Evolutionary conservation across 1,140 invertebrate genomes (phyloP).

Genomic region (Drosophila tristis): DNA sequence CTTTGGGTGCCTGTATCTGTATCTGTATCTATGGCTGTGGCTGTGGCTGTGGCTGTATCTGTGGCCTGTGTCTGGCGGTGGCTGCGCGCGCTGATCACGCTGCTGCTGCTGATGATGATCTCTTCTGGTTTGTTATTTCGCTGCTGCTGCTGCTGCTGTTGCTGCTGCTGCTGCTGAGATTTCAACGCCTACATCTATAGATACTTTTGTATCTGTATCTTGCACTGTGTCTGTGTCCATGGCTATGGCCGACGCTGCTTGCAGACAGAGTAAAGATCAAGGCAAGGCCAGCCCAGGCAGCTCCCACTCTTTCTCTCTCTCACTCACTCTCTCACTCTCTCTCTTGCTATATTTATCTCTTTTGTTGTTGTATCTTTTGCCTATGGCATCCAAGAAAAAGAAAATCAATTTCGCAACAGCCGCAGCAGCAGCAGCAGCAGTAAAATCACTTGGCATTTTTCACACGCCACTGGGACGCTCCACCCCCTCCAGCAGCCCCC

Average conservation of each 20-base stretch:
- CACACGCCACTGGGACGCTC: conserved; percentile 48
- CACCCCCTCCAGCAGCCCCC: not conserved
- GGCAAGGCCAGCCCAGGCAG: conserved; percentile 4
- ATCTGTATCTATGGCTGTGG: conserved; percentile 6
- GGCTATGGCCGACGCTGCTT: conserved; percentile 30
- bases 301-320: conserved; percentile 19
- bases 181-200: conserved; percentile 62
- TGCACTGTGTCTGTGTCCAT: not conserved
- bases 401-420: conserved; percentile 53
- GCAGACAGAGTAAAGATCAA: conserved; percentile 26
- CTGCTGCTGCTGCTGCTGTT: conserved; percentile 23
- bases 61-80: conserved; percentile 41
- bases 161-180: conserved; percentile 51
- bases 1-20: conserved; percentile 22
- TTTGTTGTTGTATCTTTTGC: not conserved
- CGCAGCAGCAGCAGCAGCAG: conserved; percentile 8
- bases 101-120: conserved; percentile 35
- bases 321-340: conserved; percentile 14
- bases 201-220: conserved; percentile 39
- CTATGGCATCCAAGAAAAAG: conserved; percentile 13
- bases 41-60: conserved; percentile 17
- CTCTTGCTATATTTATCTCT: not conserved
- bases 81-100: conserved; percentile 52
- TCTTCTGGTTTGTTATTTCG: conserved; percentile 34
- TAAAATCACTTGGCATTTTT: conserved; percentile 45